phyloP scores from a whole-genome alignment of 2,797 vertebrate genomes.

The Pseudochaenichthys georgianus region DNA sequence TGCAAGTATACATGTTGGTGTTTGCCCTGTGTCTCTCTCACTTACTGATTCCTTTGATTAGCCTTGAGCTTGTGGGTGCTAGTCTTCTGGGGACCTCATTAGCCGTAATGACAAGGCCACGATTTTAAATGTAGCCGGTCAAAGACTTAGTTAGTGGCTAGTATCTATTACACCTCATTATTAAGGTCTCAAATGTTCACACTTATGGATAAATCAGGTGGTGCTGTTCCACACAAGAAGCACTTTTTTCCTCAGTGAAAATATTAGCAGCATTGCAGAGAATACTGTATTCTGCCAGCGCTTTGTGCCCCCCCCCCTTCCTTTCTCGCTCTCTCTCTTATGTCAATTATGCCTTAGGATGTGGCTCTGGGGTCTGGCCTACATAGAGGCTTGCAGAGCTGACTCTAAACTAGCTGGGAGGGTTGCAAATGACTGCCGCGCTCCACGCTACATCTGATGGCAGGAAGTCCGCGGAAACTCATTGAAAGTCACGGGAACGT shows the following conservation, averaged over 20 bases:
- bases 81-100: slow-evolving; percentile 80
- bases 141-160: slow-evolving; percentile 52
- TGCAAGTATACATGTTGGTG: slow-evolving; percentile 20
- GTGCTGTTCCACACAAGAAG: slow-evolving; percentile 34
- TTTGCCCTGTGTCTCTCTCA: slow-evolving; percentile 53
- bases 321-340: slow-evolving; percentile 38
- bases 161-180: slow-evolving; percentile 36
- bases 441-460: slow-evolving; percentile 47
- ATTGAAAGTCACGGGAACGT: slow-evolving; percentile 73
- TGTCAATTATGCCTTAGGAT: slow-evolving; percentile 69
- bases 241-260: slow-evolving; percentile 35
- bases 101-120: slow-evolving; percentile 72
- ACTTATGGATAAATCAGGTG: slow-evolving; percentile 57
- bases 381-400: slow-evolving; percentile 67
- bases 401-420: slow-evolving; percentile 68
- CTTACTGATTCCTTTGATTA: slow-evolving; percentile 76
- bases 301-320: slow-evolving; percentile 36
- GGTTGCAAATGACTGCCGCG: slow-evolving; percentile 64
- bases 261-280: slow-evolving; percentile 32
- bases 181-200: slow-evolving; percentile 51
- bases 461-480: slow-evolving; percentile 68
- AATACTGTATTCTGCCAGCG: slow-evolving; percentile 41
- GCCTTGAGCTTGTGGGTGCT: slow-evolving; percentile 67
- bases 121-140: slow-evolving; percentile 64
- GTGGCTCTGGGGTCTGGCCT: slow-evolving; percentile 74